These are phyloP conservation scores for Pseudomyrmex flavicornis DNA, from an alignment of 1,140 invertebrate species.

Conservation along the genomic window DNA sequence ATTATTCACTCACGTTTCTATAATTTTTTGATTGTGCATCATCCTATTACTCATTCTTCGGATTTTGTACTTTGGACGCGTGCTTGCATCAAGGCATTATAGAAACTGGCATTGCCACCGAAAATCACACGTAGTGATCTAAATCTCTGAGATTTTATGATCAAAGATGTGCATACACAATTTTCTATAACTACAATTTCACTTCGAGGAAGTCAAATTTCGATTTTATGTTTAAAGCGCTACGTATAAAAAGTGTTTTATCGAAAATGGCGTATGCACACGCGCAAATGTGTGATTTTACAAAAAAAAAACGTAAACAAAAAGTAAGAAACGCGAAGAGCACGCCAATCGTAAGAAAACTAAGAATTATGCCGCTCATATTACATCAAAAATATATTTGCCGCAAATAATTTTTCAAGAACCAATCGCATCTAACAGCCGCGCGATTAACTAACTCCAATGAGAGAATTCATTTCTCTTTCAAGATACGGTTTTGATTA, in stretches of 20 bases:
- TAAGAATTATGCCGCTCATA: slow-evolving; percentile 7
- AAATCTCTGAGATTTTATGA: slow-evolving; percentile 7
- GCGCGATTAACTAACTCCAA: background rate
- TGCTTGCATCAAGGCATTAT: slow-evolving; percentile 10
- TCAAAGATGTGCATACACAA: slow-evolving; percentile 52
- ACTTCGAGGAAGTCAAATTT: too few species aligned
- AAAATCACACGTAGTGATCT: background rate
- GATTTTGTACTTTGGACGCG: slow-evolving; percentile 58
- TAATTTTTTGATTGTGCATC: background rate
- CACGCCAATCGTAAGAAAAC: slow-evolving; percentile 35
- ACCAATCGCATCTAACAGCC: slow-evolving; percentile 3
- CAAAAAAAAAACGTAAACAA: slow-evolving; percentile 79
- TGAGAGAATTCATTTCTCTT: background rate
- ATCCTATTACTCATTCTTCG: background rate
- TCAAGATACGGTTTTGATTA: background rate
- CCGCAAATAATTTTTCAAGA: slow-evolving; percentile 25
- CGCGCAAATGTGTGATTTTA: slow-evolving; percentile 78
- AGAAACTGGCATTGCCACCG: background rate
- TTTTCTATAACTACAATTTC: slow-evolving; percentile 40
- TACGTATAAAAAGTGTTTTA: slow-evolving; percentile 44
- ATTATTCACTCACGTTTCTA: slow-evolving; percentile 9
- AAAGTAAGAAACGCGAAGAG: background rate
- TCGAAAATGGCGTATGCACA: slow-evolving; percentile 64
- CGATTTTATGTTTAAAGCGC: background rate
- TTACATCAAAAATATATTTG: slow-evolving; percentile 41